phyloP scores from a whole-genome alignment of 2,888 invertebrate species.

The Dynastes hyllus region DNA sequence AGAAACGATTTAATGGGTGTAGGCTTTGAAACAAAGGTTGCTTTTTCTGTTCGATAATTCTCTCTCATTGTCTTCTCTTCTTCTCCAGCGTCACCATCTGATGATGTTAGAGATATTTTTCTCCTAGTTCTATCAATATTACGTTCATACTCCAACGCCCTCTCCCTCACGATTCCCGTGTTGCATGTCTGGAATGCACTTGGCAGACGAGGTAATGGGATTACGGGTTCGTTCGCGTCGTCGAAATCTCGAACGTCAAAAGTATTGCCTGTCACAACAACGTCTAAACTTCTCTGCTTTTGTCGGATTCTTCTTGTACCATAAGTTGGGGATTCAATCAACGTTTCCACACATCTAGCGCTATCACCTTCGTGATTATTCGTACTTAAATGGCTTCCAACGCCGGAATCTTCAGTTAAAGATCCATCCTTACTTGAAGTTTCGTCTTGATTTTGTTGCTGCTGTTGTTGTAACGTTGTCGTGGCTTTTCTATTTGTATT shows the following conservation, averaged over 20 bases:
- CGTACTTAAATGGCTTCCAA: conserved; percentile 68
- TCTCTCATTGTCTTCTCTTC: conserved; percentile 71
- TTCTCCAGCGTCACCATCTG: conserved; percentile 68
- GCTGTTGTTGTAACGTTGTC: conserved; percentile 15
- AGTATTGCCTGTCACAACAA: conserved; percentile 83
- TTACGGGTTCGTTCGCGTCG: conserved; percentile 75
- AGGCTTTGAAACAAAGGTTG: conserved; percentile 35
- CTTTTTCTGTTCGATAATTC: conserved; percentile 45
- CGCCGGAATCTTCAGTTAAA: conserved; percentile 79
- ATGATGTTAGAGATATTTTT: conserved; percentile 66
- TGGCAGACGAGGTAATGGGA: conserved; percentile 78
- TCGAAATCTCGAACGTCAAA: conserved; percentile 84
- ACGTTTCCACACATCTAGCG: conserved; percentile 64
- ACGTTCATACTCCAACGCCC: conserved; percentile 72
- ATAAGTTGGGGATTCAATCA: conserved; percentile 68
- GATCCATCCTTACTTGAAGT: conserved; percentile 75
- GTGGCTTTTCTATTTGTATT: conserved; percentile 80
- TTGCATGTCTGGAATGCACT: conserved; percentile 68
- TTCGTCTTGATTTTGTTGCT: conserved; percentile 61
- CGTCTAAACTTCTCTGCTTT: conserved; percentile 78
- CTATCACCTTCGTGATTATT: conserved; percentile 59
- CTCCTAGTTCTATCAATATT: conserved; percentile 63
- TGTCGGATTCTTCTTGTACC: conserved; percentile 53
- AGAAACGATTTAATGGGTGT: conserved; percentile 63
- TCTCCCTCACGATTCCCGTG: conserved; percentile 72